Evolutionary conservation across 2,797 vertebrate species (phyloP).

Genomic region (Sphenopsis melanotis): DNA sequence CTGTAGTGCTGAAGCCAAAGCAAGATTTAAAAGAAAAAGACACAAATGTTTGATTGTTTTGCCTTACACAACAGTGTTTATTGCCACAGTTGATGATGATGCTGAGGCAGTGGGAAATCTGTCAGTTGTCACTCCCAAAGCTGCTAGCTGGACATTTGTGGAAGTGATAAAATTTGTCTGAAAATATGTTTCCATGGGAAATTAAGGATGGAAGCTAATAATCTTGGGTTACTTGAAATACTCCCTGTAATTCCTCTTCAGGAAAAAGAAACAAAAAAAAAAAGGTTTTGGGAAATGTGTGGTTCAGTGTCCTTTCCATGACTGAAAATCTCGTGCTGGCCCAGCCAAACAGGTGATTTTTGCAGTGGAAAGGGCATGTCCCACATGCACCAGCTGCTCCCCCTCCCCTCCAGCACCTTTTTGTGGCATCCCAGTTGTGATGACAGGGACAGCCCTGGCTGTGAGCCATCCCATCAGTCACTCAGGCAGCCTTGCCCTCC

Average conservation of each 20-base stretch:
- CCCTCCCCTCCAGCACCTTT: neutral
- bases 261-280: neutral
- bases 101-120: neutral
- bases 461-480: neutral
- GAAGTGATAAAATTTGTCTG: neutral
- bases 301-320: neutral
- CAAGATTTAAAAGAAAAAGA: neutral
- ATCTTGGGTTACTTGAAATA: neutral
- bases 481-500: neutral
- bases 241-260: neutral
- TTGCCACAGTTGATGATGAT: accelerated
- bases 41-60: neutral
- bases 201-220: neutral
- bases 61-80: neutral
- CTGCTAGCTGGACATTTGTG: neutral
- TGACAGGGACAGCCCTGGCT: neutral
- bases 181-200: neutral
- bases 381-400: accelerated
- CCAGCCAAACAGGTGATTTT: neutral
- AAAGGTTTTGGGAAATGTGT: neutral
- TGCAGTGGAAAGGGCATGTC: accelerated
- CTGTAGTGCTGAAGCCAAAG: neutral
- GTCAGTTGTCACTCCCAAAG: neutral
- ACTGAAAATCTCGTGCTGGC: neutral
- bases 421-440: neutral